Evolutionary conservation across 2,888 invertebrate species (phyloP), one percentile per base, ranked within the genome.

Genomic region (Microchrysa polita): DNA sequence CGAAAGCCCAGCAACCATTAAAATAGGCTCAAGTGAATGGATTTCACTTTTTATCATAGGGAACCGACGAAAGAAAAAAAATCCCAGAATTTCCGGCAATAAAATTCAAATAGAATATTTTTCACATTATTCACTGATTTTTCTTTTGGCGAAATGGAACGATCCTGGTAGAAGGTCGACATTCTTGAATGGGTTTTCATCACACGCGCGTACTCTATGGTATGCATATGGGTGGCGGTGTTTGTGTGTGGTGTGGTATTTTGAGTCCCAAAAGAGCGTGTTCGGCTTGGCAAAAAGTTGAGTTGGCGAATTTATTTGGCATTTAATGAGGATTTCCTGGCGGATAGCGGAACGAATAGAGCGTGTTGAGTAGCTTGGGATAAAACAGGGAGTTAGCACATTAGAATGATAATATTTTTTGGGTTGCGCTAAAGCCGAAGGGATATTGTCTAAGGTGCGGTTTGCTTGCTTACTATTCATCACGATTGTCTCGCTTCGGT

Each of bases 61-160:
- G 57, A 69, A n/a, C n/a, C n/a, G n/a, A n/a, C n/a, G n/a, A n/a
- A n/a, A n/a, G n/a, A n/a, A n/a, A n/a, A n/a, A n/a, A n/a, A 69
- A 69, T 69, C 69, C 69, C 34, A 40, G 69, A 69, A 69, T 57
- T 69, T 69, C 69, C 69, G 34, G 27, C 69, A 69, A 69, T 69
- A 69, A 69, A 69, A 69, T 55, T 69, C 57, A 55, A 69, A 69
- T 57, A 34, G 69, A 69, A 57, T 18, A 57, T 69, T 69, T 55
- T 34, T 34, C 27, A 7, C 27, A 34, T 34, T 34, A 34, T 34
- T 34, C 27, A 34, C 48, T n/a, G 48, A n/a, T 48, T 48, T 48
- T n/a, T 48, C 12, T 48, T 48, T 48, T 48, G 14, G 12, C 5
- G 48, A 42, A 4, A 4, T 48, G 48, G 14, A 4, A n/a, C 48